Evolutionary conservation across 2,797 vertebrate species (phyloP), one percentile per base, ranked within the genome.

Genomic region (Liparis tanakae): DNA sequence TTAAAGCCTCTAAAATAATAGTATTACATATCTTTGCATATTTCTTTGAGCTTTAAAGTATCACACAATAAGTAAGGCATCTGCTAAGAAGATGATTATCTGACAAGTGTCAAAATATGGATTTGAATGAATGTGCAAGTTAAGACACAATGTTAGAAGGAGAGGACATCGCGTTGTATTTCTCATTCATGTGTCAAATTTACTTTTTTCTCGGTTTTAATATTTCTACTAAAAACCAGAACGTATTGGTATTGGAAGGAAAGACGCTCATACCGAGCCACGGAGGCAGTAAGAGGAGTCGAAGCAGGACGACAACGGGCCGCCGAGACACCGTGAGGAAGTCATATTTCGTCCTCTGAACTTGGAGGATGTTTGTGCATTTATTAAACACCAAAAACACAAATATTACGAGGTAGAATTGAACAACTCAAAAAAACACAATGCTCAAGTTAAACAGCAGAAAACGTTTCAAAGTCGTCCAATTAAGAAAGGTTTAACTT

Each of bases 71-170:
- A 43, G 8, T 3, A 46, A 39, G 41, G 3, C 33, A 22, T 22
- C 37, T 20, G 36, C 20, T 39, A 5, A 53, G 17, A 64, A 34
- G 59, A 64, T 44, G 7, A 69, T 59, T 39, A 43, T 63, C n/a
- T 57, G 53, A 58, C 9, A 22, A 53, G 33, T 3, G 20, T 14
- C 5, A 61, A 76, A 78, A 72, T 14, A 60, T 48, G 13, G 55
- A 20, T 44, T 63, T 18, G 1, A 33, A 22, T 61, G 10, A 25
- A 13, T 65, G 6, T 18, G 33, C 7, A 39, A 22, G 22, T 33
- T 63, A 22, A 50, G 9, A 33, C 15, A 58, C 53, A n/a, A 30
- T 34, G 48, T 60, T 60, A 62, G 10, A 39, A 10, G 36, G 18
- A 43, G 12, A 43, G 53, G 0, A n/a, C 51, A 10, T 41, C 10